phyloP scores from a whole-genome alignment of 2,797 vertebrate species.

The Enoplosus armatus region DNA sequence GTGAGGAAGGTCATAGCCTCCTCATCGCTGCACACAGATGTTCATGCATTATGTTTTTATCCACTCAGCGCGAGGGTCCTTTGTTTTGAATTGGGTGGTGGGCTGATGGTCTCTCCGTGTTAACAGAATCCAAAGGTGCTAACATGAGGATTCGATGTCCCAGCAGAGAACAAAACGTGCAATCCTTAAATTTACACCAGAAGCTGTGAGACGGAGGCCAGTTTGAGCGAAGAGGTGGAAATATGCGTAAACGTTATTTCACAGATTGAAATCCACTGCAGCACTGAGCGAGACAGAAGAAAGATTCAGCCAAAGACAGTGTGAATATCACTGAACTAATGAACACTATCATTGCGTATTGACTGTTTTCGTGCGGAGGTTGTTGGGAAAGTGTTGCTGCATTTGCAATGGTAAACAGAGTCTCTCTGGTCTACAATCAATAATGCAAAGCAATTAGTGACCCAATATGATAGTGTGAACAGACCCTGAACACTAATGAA shows the following conservation, averaged over 20 bases:
- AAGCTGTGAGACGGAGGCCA: background rate
- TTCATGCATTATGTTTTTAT: too few relatives aligned
- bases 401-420: conserved; percentile 27
- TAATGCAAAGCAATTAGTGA: conserved; percentile 40
- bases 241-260: background rate
- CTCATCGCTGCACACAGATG: background rate
- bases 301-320: background rate
- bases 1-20: background rate
- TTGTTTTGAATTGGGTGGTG: too few relatives aligned
- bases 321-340: background rate
- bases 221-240: background rate
- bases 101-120: background rate
- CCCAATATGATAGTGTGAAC: conserved; percentile 16
- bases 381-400: background rate
- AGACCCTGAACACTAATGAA: conserved; percentile 60
- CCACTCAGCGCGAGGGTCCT: background rate
- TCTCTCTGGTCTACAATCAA: conserved; percentile 34
- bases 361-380: background rate
- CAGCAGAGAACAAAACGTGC: background rate
- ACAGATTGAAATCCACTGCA: background rate
- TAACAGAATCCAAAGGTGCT: background rate
- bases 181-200: background rate
- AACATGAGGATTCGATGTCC: background rate
- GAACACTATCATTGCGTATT: background rate
- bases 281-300: background rate